Base-by-base conservation (phyloP, 2,888 invertebrate species). In the Acronicta alni region DNA sequence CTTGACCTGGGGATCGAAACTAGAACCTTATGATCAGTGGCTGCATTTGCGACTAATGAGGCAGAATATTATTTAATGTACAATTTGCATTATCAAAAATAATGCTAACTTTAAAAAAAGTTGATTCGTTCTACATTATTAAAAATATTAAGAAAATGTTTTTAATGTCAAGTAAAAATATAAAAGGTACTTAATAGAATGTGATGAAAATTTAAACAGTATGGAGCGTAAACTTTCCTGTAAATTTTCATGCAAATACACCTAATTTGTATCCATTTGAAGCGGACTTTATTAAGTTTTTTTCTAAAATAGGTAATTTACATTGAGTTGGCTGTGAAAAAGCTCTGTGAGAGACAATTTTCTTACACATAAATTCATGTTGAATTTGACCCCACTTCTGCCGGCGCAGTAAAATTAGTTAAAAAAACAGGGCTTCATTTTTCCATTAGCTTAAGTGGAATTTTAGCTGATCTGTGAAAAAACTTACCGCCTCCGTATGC, bases 401-500 rank as follows among this genome's bases (percentile, higher is more conserved):
- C 2, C 7, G n/a, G n/a, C 35, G n/a, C n/a, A 2, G 32, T 30
- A 12, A 32, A 35, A n/a, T 35, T 35, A 35, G 7, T n/a, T n/a
- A 35, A 35, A 35, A 35, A 5, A 35, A n/a, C 35, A 35, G n/a
- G 5, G 6, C 35, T 35, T 35, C 5, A 14, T n/a, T 35, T 35
- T 35, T n/a, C 35, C 35, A 35, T 35, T n/a, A 35, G 2, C n/a
- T 35, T 2, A 35, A 35, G n/a, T 35, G n/a, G 35, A 35, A 35
- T 20, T 20, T 17, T 18, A 18, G 10, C 5, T 41, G 18, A 30
- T 32, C n/a, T 1, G 7, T n/a, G 1, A 1, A 15, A 16, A 12
- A 12, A 96, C 97, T 97, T 87, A 98, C 98, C 86, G 98, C 98
- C 90, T 98, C 98, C 0, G 98, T 97, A 88, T 98, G 98, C 67